Evolutionary conservation across 1,140 invertebrate species (phyloP).

Genomic region (Macrosteles quadrilineatus): DNA sequence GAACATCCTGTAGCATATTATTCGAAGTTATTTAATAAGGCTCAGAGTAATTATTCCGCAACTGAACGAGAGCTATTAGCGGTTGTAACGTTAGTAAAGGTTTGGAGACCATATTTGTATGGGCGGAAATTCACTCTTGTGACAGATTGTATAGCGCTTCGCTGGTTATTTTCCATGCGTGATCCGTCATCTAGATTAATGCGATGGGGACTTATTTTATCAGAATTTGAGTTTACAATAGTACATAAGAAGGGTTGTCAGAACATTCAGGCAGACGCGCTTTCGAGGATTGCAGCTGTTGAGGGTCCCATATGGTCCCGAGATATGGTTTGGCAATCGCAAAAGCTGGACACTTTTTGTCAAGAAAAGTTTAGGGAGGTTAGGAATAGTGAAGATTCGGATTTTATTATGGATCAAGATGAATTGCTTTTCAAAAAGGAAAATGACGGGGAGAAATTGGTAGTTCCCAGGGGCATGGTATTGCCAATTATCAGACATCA

Average conservation of each 20-base stretch:
- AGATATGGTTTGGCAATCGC: too few relatives aligned
- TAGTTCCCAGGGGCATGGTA: too few relatives aligned
- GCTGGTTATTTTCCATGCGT: not conserved
- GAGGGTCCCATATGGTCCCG: too few relatives aligned
- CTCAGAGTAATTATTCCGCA: not conserved
- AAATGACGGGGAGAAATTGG: too few relatives aligned
- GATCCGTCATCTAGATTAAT: not conserved
- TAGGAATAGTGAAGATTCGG: too few relatives aligned
- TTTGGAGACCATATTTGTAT: not conserved
- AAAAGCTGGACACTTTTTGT: too few relatives aligned
- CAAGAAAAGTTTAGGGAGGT: too few relatives aligned
- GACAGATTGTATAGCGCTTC: not conserved
- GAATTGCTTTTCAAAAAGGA: too few relatives aligned
- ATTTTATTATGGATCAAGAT: too few relatives aligned
- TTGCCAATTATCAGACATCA: too few relatives aligned
- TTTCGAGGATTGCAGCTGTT: not conserved
- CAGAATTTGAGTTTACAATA: not conserved
- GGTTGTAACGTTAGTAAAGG: not conserved
- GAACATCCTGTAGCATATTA: not conserved
- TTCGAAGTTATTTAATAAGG: not conserved
- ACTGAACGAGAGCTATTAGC: slow-evolving; percentile 6
- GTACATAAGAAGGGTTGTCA: not conserved
- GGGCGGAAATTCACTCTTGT: not conserved
- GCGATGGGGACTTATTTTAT: not conserved
- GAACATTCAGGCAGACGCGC: not conserved